These are phyloP conservation scores for Glaucopsyche alexis DNA, from an alignment of 2,888 invertebrate genomes.

Conservation along the genomic window DNA sequence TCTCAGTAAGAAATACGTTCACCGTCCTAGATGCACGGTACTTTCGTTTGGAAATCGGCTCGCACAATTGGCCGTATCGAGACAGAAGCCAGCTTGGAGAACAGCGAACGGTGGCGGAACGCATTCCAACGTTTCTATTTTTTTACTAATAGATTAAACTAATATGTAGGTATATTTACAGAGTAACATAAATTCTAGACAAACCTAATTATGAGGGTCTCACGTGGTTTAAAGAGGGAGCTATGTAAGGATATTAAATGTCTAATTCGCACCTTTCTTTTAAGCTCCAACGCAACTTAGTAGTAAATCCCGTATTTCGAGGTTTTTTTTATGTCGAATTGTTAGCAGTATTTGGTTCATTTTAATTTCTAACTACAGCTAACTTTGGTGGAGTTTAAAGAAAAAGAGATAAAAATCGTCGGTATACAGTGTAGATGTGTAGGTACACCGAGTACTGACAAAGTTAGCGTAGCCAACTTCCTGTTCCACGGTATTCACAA, in stretches of 20 bases:
- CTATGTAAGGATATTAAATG: not conserved
- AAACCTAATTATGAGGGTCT: not conserved
- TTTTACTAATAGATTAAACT: slow-evolving; percentile 31
- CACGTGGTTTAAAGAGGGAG: not conserved
- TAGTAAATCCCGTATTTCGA: not conserved
- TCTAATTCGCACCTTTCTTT: not conserved
- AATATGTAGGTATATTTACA: not conserved
- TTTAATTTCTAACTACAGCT: not conserved
- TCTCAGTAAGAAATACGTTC: slow-evolving; percentile 76
- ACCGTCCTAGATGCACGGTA: slow-evolving; percentile 79
- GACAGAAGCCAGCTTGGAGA: slow-evolving; percentile 65
- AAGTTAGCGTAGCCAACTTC: slow-evolving; percentile 1
- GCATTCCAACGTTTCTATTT: slow-evolving; percentile 58
- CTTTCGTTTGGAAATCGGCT: slow-evolving; percentile 80
- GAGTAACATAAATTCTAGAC: not conserved
- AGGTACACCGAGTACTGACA: no score
- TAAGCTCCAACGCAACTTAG: not conserved
- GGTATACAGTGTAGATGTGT: not conserved
- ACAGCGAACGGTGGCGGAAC: slow-evolving; percentile 55
- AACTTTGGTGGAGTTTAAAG: not conserved
- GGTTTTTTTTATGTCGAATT: not conserved
- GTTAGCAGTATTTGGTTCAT: not conserved
- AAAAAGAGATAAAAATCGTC: not conserved
- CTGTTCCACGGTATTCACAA: slow-evolving; percentile 16
- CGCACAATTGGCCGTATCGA: slow-evolving; percentile 78